These are phyloP conservation scores for Pammene fasciana DNA, from an alignment of 2,888 invertebrate genomes.

Conservation along the genomic window DNA sequence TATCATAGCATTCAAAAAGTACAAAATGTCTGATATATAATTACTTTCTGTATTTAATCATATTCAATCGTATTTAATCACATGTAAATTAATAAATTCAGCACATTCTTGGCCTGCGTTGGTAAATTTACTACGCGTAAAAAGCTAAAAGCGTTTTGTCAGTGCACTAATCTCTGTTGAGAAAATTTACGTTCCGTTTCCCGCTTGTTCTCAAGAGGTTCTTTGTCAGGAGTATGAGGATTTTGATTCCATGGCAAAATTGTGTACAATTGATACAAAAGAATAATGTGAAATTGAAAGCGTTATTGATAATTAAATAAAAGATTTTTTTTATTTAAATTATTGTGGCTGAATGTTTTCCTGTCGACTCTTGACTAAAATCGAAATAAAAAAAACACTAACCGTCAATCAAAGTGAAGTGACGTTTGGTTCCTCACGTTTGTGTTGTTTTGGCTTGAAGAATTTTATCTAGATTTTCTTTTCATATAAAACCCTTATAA, in stretches of 20 bases:
- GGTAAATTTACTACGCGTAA: neutral
- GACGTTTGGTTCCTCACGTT: conserved; percentile 14
- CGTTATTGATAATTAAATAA: no score
- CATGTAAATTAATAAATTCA: no score
- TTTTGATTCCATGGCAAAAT: neutral
- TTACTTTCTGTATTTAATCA: no score
- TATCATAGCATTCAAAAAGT: no score
- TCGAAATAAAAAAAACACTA: neutral
- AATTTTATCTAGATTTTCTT: neutral
- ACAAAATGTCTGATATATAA: no score
- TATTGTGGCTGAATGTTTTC: neutral
- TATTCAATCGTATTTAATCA: no score
- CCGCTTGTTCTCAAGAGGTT: no score
- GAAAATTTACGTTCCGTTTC: conserved; percentile 7
- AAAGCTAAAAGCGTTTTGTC: neutral
- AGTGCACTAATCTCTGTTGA: neutral
- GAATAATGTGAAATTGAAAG: no score
- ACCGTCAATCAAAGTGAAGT: neutral
- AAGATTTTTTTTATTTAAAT: no score
- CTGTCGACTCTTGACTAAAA: neutral
- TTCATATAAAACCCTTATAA: neutral
- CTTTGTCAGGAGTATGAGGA: no score
- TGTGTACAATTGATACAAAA: no score
- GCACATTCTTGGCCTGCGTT: neutral
- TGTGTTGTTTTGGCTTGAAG: conserved; percentile 15